A percentile compares a stretch with the other conserved stretches of the same genome.
Conservation (phyloP, 2,113 vertebrate species). For the Oenanthe oenanthe region DNA sequence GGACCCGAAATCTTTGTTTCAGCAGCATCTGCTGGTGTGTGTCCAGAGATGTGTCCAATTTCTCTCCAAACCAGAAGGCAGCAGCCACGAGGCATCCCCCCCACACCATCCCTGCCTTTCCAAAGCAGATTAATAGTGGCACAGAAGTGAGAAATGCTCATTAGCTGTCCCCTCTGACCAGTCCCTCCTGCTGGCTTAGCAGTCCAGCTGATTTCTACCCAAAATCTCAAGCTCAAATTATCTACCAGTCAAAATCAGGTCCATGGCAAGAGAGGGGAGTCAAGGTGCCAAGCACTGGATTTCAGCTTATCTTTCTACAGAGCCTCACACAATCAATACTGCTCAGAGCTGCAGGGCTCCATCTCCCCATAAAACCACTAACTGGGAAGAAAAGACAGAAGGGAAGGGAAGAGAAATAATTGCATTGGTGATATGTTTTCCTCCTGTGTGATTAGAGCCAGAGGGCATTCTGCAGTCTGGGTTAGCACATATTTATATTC, state of each 20-base stretch:
- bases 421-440: neutral
- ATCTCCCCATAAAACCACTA: neutral
- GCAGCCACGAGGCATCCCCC: neutral
- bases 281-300: neutral
- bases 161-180: neutral
- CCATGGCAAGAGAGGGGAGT: neutral
- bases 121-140: neutral
- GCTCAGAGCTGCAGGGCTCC: neutral
- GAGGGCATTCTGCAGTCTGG: neutral
- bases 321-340: neutral
- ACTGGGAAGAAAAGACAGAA: neutral
- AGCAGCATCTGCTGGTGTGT: neutral
- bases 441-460: constrained; percentile 23
- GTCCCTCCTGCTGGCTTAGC: neutral
- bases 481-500: neutral
- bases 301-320: neutral
- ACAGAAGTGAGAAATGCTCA: neutral
- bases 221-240: neutral
- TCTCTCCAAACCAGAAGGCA: neutral
- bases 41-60: neutral
- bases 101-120: neutral
- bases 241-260: neutral
- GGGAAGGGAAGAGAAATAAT: constrained; percentile 2
- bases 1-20: neutral
- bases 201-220: neutral